Conservation (phyloP, 2,113 vertebrate genomes). For the Serilophus lunatus region DNA sequence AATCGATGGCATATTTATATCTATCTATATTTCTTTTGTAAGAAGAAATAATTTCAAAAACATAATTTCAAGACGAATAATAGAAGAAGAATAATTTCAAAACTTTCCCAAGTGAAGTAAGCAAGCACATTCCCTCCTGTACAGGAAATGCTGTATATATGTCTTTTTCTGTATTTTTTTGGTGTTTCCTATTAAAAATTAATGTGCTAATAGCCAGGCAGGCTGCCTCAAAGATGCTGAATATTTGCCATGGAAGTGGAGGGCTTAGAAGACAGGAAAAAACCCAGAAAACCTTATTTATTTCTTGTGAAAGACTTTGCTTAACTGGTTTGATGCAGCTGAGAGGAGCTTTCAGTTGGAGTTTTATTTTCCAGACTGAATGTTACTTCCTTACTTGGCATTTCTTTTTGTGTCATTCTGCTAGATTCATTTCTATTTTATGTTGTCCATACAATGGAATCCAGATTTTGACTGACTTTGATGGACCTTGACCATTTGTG, state of each 20-base stretch:
- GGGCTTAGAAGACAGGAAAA: background rate
- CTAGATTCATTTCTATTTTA: background rate
- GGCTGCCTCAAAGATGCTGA: background rate
- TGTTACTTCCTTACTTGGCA: background rate
- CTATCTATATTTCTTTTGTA: background rate
- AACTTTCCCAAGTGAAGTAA: background rate
- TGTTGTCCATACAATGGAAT: background rate
- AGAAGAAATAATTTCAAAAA: background rate
- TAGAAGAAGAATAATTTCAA: background rate
- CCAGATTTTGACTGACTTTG: background rate
- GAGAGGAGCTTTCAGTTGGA: background rate
- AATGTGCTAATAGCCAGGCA: background rate
- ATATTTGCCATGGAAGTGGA: background rate
- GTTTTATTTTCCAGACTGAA: background rate
- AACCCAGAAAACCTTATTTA: background rate
- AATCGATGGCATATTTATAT: background rate
- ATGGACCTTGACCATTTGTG: background rate
- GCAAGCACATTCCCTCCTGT: rapidly evolving
- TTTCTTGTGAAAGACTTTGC: background rate
- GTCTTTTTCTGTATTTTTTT: background rate
- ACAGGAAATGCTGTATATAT: background rate
- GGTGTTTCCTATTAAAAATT: background rate
- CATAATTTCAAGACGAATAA: no score
- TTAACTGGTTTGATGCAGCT: background rate
- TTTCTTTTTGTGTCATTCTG: background rate